Evolutionary conservation across 1,140 invertebrate genomes (phyloP).

Genomic region (Cephus cinctus): DNA sequence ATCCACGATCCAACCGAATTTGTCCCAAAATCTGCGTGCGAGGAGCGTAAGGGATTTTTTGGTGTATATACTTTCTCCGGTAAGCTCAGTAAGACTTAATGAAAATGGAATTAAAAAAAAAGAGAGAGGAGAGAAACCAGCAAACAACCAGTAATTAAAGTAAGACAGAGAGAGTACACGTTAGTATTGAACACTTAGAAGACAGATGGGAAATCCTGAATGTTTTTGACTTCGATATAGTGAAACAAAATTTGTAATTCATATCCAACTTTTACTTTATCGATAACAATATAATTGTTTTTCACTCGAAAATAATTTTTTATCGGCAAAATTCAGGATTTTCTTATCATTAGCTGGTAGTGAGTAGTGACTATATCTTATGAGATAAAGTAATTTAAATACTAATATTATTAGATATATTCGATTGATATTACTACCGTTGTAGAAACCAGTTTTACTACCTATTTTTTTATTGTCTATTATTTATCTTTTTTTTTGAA

Average conservation of each 20-base stretch:
- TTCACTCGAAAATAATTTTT: neutral
- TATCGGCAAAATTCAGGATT: neutral
- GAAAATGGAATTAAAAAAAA: constrained; percentile 4
- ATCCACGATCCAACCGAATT: too few species aligned
- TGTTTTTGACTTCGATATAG: too few species aligned
- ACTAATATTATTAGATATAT: constrained; percentile 4
- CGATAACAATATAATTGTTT: neutral
- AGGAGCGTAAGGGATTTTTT: too few species aligned
- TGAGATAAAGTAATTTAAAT: neutral
- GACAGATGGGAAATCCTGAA: too few species aligned
- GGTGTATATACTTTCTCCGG: too few species aligned
- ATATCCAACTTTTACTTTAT: too few species aligned
- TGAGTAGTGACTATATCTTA: constrained; percentile 6
- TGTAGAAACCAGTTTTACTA: neutral
- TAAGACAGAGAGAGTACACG: too few species aligned
- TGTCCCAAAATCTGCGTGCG: too few species aligned
- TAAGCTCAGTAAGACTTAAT: too few species aligned
- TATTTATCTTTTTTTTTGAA: too few species aligned
- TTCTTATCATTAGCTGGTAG: constrained; percentile 2
- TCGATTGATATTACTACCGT: neutral
- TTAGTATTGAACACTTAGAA: too few species aligned
- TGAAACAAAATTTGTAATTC: too few species aligned
- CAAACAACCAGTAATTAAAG: neutral
- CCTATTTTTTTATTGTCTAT: neutral
- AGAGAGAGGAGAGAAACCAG: constrained; percentile 3